Conservation (phyloP, 2,888 invertebrate species). For the Melanotus villosus region DNA sequence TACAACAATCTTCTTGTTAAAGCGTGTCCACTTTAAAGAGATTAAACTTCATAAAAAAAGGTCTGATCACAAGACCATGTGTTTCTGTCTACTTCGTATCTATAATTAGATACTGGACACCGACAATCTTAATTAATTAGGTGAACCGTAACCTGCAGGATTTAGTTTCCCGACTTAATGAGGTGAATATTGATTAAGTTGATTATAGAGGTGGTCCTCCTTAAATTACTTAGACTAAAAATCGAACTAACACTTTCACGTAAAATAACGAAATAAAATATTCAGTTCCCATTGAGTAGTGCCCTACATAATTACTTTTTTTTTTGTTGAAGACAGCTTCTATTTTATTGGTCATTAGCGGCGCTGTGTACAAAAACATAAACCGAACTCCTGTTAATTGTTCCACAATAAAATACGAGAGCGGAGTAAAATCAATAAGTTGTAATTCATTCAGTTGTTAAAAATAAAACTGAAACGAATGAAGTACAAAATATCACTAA, state of each 20-base stretch:
- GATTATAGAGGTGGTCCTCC: constrained; percentile 22
- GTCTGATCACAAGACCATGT: constrained; percentile 25
- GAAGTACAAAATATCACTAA: no score
- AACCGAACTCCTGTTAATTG: no score
- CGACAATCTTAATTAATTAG: constrained; percentile 45
- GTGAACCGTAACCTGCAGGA: constrained; percentile 40
- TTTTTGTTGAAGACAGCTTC: no score
- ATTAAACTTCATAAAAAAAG: constrained; percentile 31
- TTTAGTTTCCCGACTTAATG: constrained; percentile 37
- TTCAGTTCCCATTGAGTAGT: no score
- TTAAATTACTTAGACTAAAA: constrained; percentile 21
- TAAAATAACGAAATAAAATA: not conserved
- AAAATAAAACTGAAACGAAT: no score
- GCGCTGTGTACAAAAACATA: no score
- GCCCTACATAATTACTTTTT: no score
- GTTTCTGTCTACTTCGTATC: constrained; percentile 40
- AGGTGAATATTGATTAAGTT: constrained; percentile 37
- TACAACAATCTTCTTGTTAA: constrained; percentile 1
- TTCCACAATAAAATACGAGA: no score
- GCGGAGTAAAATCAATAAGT: no score
- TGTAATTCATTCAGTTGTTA: no score
- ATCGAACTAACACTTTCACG: not conserved
- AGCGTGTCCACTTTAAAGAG: constrained; percentile 10
- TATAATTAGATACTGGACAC: constrained; percentile 44
- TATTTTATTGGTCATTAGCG: no score